phyloP scores from a whole-genome alignment of 2,113 vertebrate genomes.

The Varanus komodoensis region DNA sequence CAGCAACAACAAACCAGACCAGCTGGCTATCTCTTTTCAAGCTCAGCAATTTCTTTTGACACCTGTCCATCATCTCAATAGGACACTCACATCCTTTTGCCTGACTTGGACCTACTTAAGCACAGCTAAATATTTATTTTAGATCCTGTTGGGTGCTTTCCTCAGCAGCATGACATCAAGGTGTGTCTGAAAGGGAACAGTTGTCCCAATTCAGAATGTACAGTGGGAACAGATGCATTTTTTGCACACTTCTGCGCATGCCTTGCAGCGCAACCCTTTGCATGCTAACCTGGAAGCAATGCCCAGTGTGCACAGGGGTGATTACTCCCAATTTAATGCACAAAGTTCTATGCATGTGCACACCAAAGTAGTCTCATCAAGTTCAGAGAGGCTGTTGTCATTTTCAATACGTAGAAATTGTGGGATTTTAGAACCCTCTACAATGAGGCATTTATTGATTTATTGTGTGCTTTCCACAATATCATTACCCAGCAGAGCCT shows the following conservation, averaged over 20 bases:
- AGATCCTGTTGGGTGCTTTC: conserved; percentile 22
- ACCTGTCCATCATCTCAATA: conserved; percentile 63
- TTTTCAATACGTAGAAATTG: background rate
- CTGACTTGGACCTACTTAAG: conserved; percentile 24
- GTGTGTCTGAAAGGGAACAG: background rate
- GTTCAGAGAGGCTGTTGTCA: background rate
- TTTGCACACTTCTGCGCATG: background rate
- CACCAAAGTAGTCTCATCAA: background rate
- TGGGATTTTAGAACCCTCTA: too few relatives aligned
- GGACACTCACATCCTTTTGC: background rate
- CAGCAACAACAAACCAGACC: conserved; percentile 57
- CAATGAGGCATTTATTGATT: too few relatives aligned
- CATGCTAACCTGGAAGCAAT: background rate
- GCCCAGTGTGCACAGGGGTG: background rate
- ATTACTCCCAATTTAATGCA: background rate
- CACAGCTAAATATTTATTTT: conserved; percentile 62
- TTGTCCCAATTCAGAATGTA: background rate
- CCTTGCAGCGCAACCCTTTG: background rate
- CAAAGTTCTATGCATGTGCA: background rate
- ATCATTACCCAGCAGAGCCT: too few relatives aligned
- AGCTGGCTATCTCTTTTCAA: conserved; percentile 47
- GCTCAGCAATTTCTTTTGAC: conserved; percentile 44
- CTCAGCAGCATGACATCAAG: conserved; percentile 30
- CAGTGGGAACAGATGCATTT: background rate
- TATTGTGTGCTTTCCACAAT: too few relatives aligned